Evolutionary conservation across 2,888 invertebrate species (phyloP).

Genomic region (Melipona bicolor): DNA sequence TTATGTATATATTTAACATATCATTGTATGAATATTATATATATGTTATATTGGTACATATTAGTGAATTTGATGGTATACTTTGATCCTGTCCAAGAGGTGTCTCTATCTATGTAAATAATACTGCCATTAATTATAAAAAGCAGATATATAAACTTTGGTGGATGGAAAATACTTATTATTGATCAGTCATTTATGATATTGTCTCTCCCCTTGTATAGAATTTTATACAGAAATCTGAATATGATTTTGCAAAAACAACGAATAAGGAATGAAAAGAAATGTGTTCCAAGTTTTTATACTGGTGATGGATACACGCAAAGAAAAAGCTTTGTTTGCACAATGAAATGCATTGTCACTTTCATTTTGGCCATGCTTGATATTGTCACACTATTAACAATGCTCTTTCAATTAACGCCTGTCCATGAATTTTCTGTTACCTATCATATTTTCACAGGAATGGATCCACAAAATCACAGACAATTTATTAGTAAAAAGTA

Average conservation of each 20-base stretch:
- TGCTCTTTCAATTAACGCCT: conserved; percentile 72
- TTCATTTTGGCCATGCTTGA: conserved; percentile 76
- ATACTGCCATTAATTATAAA: conserved; percentile 62
- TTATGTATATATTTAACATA: conserved; percentile 30
- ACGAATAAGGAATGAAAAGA: conserved; percentile 43
- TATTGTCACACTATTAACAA: conserved; percentile 75
- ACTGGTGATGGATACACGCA: conserved; percentile 79
- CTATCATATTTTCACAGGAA: conserved; percentile 83
- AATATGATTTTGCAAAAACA: conserved; percentile 40
- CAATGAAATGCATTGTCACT: conserved; percentile 76
- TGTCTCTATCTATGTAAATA: conserved; percentile 73
- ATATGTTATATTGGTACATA: conserved; percentile 38
- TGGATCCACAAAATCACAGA: conserved; percentile 83
- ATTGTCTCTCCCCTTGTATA: conserved; percentile 79
- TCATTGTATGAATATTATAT: conserved; percentile 29
- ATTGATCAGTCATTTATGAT: conserved; percentile 57
- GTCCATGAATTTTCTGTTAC: conserved; percentile 59
- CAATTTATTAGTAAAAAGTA: conserved; percentile 79
- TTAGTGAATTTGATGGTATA: conserved; percentile 26
- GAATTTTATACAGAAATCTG: conserved; percentile 54
- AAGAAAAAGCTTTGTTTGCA: conserved; percentile 75
- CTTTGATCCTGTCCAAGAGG: conserved; percentile 75
- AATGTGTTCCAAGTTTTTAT: conserved; percentile 60
- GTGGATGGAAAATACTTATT: conserved; percentile 71
- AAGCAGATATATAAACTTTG: conserved; percentile 67